Percentiles rank a stretch among this genome's conserved stretches.
These are phyloP conservation scores for Epinotia bilunana DNA, from an alignment of 2,888 invertebrate genomes.

Conservation along the genomic window DNA sequence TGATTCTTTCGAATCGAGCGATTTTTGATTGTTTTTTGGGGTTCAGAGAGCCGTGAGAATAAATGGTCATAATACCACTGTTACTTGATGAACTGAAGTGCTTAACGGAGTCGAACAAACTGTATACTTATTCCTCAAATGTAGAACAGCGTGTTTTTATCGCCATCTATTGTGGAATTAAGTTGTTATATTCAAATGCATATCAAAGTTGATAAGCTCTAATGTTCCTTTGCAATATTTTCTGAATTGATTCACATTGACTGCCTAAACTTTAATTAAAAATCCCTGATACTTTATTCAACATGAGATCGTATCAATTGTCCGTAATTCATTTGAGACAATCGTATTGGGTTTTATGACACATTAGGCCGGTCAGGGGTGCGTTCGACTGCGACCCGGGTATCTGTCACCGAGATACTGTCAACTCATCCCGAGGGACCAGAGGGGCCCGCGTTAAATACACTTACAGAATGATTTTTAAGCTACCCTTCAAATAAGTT, in stretches of 20 bases:
- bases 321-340: constrained; percentile 72
- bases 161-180: background rate
- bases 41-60: constrained; percentile 78
- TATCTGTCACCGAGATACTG: constrained; percentile 78
- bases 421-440: constrained; percentile 73
- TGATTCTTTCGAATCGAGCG: constrained; percentile 64
- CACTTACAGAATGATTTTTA: constrained; percentile 50
- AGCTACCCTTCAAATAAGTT: constrained; percentile 33
- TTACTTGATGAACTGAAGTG: constrained; percentile 52
- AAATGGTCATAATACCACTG: constrained; percentile 51
- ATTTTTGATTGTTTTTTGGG: constrained; percentile 66
- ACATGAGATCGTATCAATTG: constrained; percentile 41
- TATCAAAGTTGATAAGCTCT: too few species aligned
- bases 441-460: constrained; percentile 61
- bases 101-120: background rate
- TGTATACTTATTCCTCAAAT: background rate
- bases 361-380: constrained; percentile 70
- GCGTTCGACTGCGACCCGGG: constrained; percentile 56
- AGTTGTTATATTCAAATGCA: background rate
- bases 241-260: background rate
- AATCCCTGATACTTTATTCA: constrained; percentile 41
- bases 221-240: background rate
- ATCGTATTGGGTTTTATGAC: constrained; percentile 79
- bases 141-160: background rate
- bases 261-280: constrained; percentile 40